phyloP scores from a whole-genome alignment of 2,113 vertebrate genomes.

The Phodopus roborovskii region DNA sequence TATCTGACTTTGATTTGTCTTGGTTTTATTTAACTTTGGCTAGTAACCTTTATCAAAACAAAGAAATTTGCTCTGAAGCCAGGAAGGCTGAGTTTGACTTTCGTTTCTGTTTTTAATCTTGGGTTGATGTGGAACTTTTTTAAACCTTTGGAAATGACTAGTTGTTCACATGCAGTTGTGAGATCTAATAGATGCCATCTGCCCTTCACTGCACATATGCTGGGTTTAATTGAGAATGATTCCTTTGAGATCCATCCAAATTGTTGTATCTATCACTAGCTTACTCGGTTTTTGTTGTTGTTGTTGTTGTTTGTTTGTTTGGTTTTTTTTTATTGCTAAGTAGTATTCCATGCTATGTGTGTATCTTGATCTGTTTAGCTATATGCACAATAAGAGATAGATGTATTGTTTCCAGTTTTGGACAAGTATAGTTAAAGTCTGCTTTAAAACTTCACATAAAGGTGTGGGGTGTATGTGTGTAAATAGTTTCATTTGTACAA shows the following conservation, averaged over 20 bases:
- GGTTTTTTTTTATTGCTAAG: background rate
- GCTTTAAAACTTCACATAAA: background rate
- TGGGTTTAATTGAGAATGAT: background rate
- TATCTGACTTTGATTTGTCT: background rate
- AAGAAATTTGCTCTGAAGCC: constrained; percentile 26
- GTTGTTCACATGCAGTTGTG: background rate
- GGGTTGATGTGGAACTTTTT: background rate
- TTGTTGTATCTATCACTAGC: no score
- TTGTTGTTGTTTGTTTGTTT: no score
- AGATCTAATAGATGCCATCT: background rate
- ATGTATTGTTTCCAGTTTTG: background rate
- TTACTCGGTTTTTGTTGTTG: background rate
- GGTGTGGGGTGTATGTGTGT: background rate
- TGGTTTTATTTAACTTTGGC: background rate
- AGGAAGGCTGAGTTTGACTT: constrained; percentile 4
- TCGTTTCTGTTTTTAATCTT: background rate
- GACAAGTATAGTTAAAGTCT: background rate
- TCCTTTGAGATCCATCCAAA: background rate
- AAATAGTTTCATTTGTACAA: background rate
- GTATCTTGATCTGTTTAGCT: background rate
- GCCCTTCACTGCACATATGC: background rate
- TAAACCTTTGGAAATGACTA: background rate
- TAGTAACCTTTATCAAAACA: background rate
- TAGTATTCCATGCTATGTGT: background rate
- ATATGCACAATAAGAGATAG: background rate